These are phyloP conservation scores for Pungitius pungitius DNA, from an alignment of 2,113 vertebrate species.

Conservation along the genomic window DNA sequence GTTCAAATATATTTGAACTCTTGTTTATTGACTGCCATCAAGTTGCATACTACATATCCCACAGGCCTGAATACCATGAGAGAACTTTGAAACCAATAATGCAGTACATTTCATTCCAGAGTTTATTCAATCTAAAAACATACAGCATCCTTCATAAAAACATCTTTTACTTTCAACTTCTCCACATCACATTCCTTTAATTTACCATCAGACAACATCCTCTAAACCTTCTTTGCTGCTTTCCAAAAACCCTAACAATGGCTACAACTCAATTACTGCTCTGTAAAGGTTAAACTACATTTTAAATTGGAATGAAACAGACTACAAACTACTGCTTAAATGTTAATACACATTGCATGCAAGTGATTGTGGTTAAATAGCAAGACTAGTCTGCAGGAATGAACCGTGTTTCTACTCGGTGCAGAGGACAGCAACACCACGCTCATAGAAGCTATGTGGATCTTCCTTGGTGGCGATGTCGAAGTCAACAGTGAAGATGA, in stretches of 20 bases:
- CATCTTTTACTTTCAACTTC: conserved; percentile 23
- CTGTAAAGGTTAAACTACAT: conserved; percentile 20
- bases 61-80: neutral
- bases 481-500: conserved; percentile 98
- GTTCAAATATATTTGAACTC: neutral
- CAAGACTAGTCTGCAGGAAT: neutral
- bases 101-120: conserved; percentile 44
- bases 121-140: conserved; percentile 75
- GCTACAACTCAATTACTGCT: conserved; percentile 20
- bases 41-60: neutral
- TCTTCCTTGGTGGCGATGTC: conserved; percentile 98
- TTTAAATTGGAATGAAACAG: conserved; percentile 33
- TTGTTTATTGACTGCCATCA: neutral
- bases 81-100: conserved; percentile 20
- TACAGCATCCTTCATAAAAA: conserved; percentile 59
- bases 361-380: conserved; percentile 25
- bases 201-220: conserved; percentile 63
- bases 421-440: conserved; percentile 94
- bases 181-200: conserved; percentile 11
- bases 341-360: conserved; percentile 27
- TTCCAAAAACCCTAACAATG: conserved; percentile 37
- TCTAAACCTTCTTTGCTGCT: conserved; percentile 56
- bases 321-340: conserved; percentile 45
- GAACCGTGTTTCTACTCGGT: conserved; percentile 84
- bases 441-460: conserved; percentile 96